Conservation (phyloP, 2,113 vertebrate genomes). For the Sceloporus undulatus region DNA sequence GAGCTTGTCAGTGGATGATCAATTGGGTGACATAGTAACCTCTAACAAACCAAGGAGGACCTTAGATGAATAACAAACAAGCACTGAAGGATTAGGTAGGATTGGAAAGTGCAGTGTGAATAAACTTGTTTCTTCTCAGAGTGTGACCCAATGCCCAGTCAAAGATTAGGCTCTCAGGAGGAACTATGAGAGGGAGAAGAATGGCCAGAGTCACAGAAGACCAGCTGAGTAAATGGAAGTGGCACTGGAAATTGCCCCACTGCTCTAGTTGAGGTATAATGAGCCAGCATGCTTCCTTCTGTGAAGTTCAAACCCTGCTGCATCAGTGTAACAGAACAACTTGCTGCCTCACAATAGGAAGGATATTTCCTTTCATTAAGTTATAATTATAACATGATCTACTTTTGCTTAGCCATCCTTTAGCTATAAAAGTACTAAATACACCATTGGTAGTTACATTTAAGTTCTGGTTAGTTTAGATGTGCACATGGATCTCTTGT, state of each 20-base stretch:
- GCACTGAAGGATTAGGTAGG: background rate
- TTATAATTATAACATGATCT: too few relatives aligned
- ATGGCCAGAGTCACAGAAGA: background rate
- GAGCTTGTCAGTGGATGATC: background rate
- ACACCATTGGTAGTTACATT: too few relatives aligned
- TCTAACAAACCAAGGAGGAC: conserved; percentile 22
- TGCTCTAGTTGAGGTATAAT: background rate
- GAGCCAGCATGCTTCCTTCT: background rate
- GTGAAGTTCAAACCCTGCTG: background rate
- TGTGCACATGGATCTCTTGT: too few relatives aligned
- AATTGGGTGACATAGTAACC: background rate
- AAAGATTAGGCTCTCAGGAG: background rate
- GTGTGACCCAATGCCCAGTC: conserved; percentile 10
- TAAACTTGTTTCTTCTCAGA: rapidly evolving
- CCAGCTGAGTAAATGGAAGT: background rate
- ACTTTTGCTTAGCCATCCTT: too few relatives aligned
- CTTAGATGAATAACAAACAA: conserved; percentile 24
- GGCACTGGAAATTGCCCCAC: background rate
- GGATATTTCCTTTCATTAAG: too few relatives aligned
- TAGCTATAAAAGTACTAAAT: too few relatives aligned
- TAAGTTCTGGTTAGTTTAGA: too few relatives aligned
- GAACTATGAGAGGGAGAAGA: background rate
- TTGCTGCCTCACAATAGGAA: background rate
- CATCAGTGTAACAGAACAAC: background rate
- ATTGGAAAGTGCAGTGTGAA: background rate